phyloP scores from a whole-genome alignment of 2,797 vertebrate species.

The Sciurus vulgaris region DNA sequence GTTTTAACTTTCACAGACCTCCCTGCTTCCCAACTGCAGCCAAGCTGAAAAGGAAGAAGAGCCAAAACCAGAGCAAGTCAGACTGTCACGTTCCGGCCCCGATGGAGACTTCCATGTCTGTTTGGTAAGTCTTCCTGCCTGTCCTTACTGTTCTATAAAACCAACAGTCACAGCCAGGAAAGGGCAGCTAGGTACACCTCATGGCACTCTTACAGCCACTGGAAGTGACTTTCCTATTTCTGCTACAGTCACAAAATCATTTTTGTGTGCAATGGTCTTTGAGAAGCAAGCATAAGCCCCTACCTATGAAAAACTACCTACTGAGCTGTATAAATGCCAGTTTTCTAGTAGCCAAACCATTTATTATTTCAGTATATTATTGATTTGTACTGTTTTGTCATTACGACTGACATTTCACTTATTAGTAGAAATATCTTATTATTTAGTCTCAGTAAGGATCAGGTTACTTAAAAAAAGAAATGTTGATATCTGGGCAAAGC shows the following conservation, averaged over 20 bases:
- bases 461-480: slow-evolving; percentile 30
- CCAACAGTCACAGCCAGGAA: not conserved
- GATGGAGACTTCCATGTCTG: not conserved
- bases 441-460: slow-evolving; percentile 12
- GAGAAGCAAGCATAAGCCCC: not conserved
- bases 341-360: slow-evolving; percentile 14
- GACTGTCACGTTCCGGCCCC: not conserved
- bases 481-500: not conserved
- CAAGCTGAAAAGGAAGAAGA: slow-evolving; percentile 24
- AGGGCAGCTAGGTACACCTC: not conserved
- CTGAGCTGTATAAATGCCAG: not conserved
- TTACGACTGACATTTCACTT: not conserved
- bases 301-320: not conserved
- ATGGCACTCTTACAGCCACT: not conserved
- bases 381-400: not conserved
- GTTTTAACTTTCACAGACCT: slow-evolving; percentile 17
- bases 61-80: not conserved
- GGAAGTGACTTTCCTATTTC: not conserved
- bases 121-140: not conserved
- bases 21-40: not conserved
- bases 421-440: not conserved
- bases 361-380: slow-evolving; percentile 5
- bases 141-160: not conserved
- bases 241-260: not conserved
- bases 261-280: not conserved